A percentile compares a stretch with the other conserved stretches of the same genome.
These are phyloP conservation scores for Coregonus sp. DNA, from an alignment of 2,797 vertebrate genomes.

Conservation along the genomic window DNA sequence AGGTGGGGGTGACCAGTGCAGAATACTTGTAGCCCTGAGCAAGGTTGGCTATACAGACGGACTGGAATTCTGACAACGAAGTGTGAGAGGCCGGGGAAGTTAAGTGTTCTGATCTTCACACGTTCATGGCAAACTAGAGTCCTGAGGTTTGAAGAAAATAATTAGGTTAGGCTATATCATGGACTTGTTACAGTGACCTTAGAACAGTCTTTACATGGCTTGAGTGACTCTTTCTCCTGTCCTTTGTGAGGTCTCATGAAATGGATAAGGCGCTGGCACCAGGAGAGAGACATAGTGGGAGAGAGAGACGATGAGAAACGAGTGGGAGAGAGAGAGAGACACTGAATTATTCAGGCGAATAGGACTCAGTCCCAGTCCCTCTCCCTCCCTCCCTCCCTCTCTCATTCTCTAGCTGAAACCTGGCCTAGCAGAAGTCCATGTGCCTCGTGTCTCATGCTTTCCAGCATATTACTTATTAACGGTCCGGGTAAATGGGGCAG, in stretches of 20 bases:
- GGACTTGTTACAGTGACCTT: no score
- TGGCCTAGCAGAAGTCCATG: conserved; percentile 48
- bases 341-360: conserved; percentile 74
- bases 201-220: conserved; percentile 16
- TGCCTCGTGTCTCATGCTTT: conserved; percentile 59
- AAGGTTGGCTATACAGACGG: conserved; percentile 1
- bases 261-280: neutral
- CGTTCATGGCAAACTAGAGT: conserved; percentile 26
- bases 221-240: conserved; percentile 12
- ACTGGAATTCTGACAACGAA: conserved; percentile 46
- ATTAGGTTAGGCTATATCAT: no score
- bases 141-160: no score
- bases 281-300: neutral
- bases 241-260: neutral
- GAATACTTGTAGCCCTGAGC: conserved; percentile 1
- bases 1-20: neutral
- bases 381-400: conserved; percentile 7
- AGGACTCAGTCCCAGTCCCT: conserved; percentile 56
- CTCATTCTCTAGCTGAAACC: conserved; percentile 45
- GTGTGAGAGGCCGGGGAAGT: conserved; percentile 43
- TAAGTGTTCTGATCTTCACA: conserved; percentile 43
- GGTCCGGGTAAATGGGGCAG: conserved; percentile 61
- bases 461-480: conserved; percentile 72
- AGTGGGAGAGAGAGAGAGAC: conserved; percentile 2
- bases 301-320: neutral